Evolutionary conservation across 1,140 invertebrate genomes (phyloP), one percentile per base, ranked within the genome.

Genomic region (Lanistes nyassanus): DNA sequence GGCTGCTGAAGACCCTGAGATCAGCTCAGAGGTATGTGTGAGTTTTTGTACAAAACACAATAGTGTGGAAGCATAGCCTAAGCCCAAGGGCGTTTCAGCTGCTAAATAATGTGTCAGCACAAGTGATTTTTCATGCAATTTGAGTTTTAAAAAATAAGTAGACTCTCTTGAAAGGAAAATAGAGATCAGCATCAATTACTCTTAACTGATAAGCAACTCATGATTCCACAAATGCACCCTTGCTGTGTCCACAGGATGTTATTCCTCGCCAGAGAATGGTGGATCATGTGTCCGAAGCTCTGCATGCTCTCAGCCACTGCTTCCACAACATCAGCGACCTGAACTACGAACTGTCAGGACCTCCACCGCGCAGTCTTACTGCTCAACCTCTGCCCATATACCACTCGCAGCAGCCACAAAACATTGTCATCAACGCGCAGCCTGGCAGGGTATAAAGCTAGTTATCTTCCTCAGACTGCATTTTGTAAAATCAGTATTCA

Each of bases 291-390:
- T 94, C 93, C 0, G 93, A 95, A 86, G 90, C 94, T 34, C 90
- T 97, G 77, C 97, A 98, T 85, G 93, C 93, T 72, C 89, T 97
- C 71, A 92, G 95, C 9, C 97, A 98, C 85, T 93, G 94, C 34
- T 94, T 94, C 86, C 97, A 98, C 87, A 93, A 94, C 5, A 89
- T 97, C 16, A 97, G 95, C 84, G 96, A 98, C 83, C 91, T 96
- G 42, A 93, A 93, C 86, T 91, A 95, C 55, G 92, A 95, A 79
- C 91, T 95, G 42, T 90, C 90, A 36, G 91, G 92, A 77, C 87
- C 92, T 11, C 92, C 94, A 21, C 94, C 94, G 1, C 89, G 95
- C 76, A 91, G 92, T 76, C 89, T 96, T 34, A 90, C 92, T 65
- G 94, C 86, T 19, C 80, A 81, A 36, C 80, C 64, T 13, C 51